phyloP scores from a whole-genome alignment of 1,140 invertebrate species.

The Ostrea edulis region DNA sequence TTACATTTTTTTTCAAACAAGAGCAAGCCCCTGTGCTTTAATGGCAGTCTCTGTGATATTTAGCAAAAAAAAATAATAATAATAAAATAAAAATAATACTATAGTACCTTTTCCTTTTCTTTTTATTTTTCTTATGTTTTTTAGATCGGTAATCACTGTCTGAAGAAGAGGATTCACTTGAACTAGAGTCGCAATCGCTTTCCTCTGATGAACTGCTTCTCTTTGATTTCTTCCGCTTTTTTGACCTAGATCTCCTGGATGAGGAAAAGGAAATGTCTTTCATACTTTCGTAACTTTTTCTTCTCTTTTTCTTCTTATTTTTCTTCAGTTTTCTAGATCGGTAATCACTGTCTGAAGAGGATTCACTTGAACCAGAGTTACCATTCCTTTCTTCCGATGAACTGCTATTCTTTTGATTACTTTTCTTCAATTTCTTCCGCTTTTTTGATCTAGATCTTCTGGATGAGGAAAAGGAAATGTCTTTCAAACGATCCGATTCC shows the following conservation, averaged over 20 bases:
- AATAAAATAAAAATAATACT: not conserved
- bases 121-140: constrained; percentile 44
- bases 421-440: constrained; percentile 1
- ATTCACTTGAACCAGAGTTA: constrained; percentile 6
- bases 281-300: not conserved
- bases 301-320: constrained; percentile 44
- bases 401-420: not conserved
- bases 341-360: not conserved
- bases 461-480: not conserved
- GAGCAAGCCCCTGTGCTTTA: too few species aligned
- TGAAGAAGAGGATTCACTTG: constrained; percentile 14
- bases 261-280: not conserved
- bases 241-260: not conserved
- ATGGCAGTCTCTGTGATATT: too few species aligned
- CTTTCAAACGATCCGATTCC: not conserved
- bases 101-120: not conserved
- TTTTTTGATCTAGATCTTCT: not conserved
- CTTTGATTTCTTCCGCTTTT: constrained; percentile 8
- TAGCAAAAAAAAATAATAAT: too few species aligned
- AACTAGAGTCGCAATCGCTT: constrained; percentile 9
- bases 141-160: not conserved
- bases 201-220: not conserved
- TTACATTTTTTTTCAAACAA: too few species aligned
- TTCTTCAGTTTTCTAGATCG: constrained; percentile 26
- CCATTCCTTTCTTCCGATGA: not conserved